phyloP scores from a whole-genome alignment of 2,888 invertebrate species.

The Mimas tiliae region DNA sequence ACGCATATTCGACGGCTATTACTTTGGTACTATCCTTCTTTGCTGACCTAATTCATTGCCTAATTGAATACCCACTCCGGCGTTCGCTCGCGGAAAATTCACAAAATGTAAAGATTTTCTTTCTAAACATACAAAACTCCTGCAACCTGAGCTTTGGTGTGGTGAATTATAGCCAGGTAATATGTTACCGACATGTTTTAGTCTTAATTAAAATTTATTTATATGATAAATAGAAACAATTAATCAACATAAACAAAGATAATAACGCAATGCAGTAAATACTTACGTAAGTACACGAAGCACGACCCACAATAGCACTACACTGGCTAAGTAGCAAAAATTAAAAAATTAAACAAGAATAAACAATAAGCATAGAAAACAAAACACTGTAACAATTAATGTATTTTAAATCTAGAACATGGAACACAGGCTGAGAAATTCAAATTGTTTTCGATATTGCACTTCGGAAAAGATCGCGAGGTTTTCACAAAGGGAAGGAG shows the following conservation, averaged over 20 bases:
- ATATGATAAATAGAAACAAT: too few relatives aligned
- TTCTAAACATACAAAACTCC: not conserved
- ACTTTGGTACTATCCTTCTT: slow-evolving; percentile 41
- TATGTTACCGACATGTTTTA: not conserved
- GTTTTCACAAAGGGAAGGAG: slow-evolving; percentile 41
- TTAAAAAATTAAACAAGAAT: slow-evolving; percentile 8
- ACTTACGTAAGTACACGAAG: slow-evolving; percentile 80
- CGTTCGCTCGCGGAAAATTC: slow-evolving; percentile 40
- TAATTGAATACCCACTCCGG: slow-evolving; percentile 47
- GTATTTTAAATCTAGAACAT: slow-evolving; percentile 40
- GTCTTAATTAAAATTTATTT: slow-evolving; percentile 33
- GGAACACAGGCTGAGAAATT: slow-evolving; percentile 55
- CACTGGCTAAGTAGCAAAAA: slow-evolving; percentile 40
- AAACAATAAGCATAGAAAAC: slow-evolving; percentile 33
- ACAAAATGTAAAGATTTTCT: slow-evolving; percentile 35
- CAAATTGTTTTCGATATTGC: slow-evolving; percentile 65
- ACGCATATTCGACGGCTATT: slow-evolving; percentile 31
- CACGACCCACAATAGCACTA: slow-evolving; percentile 54
- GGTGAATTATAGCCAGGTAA: not conserved
- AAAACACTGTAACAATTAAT: slow-evolving; percentile 44
- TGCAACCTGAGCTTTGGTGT: not conserved
- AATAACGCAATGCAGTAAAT: slow-evolving; percentile 79
- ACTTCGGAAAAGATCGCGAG: slow-evolving; percentile 72
- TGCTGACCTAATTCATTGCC: slow-evolving; percentile 46
- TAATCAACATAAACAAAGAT: slow-evolving; percentile 40